These are phyloP conservation scores for Stenolophus ochropezus DNA, from an alignment of 2,888 invertebrate species.

Conservation along the genomic window DNA sequence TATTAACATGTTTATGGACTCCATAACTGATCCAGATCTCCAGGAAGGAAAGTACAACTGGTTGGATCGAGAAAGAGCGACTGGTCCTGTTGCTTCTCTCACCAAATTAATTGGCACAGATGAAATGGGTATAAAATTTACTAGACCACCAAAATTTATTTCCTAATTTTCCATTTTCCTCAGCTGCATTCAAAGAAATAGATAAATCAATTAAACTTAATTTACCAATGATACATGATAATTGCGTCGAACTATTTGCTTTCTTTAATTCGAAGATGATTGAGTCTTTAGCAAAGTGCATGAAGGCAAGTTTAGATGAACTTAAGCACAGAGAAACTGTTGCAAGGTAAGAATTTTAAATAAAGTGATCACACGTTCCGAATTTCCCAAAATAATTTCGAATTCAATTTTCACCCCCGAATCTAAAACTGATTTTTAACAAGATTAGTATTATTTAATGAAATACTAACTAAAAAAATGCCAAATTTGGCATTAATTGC, in stretches of 20 bases:
- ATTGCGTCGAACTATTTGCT: constrained; percentile 88
- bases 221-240: constrained; percentile 78
- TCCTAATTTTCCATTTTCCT: too few relatives aligned
- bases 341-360: constrained; percentile 65
- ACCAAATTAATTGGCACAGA: constrained; percentile 75
- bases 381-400: too few relatives aligned
- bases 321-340: constrained; percentile 77
- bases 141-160: background rate
- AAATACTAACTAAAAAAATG: too few relatives aligned
- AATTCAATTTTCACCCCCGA: too few relatives aligned
- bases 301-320: constrained; percentile 83
- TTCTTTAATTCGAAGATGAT: constrained; percentile 86
- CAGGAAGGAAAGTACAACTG: constrained; percentile 78
- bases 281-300: constrained; percentile 84
- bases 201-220: constrained; percentile 79
- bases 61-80: constrained; percentile 79
- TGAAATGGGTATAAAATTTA: constrained; percentile 76
- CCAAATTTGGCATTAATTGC: too few relatives aligned
- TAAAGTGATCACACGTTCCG: too few relatives aligned
- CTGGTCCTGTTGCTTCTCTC: constrained; percentile 78
- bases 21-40: constrained; percentile 77
- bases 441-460: too few relatives aligned
- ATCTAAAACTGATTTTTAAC: too few relatives aligned
- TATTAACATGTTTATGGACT: constrained; percentile 83
- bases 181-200: constrained; percentile 79